These are phyloP conservation scores for Orthonychiurus folsomi DNA, from an alignment of 2,888 invertebrate species.

Conservation along the genomic window DNA sequence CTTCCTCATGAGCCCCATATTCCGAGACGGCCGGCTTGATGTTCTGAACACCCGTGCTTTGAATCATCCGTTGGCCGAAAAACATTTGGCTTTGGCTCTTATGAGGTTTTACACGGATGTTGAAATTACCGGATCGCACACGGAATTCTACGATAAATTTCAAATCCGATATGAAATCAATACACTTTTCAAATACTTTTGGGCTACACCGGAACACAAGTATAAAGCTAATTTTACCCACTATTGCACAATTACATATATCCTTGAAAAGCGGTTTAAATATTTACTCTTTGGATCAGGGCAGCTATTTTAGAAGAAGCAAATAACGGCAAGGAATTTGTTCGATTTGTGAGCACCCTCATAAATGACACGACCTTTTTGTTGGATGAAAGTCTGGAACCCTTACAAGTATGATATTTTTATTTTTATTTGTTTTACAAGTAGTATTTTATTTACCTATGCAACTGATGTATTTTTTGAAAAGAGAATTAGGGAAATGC, in stretches of 20 bases:
- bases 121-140: slow-evolving; percentile 93
- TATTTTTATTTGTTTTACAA: background rate
- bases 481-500: slow-evolving; percentile 59
- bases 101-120: slow-evolving; percentile 99
- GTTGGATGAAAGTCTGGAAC: slow-evolving; percentile 88
- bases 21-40: slow-evolving; percentile 43
- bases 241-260: background rate
- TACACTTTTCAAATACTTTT: slow-evolving; percentile 90
- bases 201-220: slow-evolving; percentile 80
- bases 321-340: slow-evolving; percentile 78
- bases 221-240: slow-evolving; percentile 32
- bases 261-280: too few species aligned
- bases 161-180: slow-evolving; percentile 97
- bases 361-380: slow-evolving; percentile 98
- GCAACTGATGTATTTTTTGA: too few species aligned
- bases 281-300: slow-evolving; percentile 16
- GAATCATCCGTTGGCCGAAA: slow-evolving; percentile 75
- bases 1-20: slow-evolving; percentile 46
- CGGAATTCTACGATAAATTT: slow-evolving; percentile 99
- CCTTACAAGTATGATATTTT: slow-evolving; percentile 51
- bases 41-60: slow-evolving; percentile 65
- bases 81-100: slow-evolving; percentile 72
- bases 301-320: slow-evolving; percentile 80
- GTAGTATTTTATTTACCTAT: slow-evolving; percentile 1
- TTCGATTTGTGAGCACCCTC: slow-evolving; percentile 92